Percentiles rank a stretch among this genome's conserved stretches.
These are phyloP conservation scores for Pungitius pungitius DNA, from an alignment of 2,113 vertebrate genomes.

Conservation along the genomic window DNA sequence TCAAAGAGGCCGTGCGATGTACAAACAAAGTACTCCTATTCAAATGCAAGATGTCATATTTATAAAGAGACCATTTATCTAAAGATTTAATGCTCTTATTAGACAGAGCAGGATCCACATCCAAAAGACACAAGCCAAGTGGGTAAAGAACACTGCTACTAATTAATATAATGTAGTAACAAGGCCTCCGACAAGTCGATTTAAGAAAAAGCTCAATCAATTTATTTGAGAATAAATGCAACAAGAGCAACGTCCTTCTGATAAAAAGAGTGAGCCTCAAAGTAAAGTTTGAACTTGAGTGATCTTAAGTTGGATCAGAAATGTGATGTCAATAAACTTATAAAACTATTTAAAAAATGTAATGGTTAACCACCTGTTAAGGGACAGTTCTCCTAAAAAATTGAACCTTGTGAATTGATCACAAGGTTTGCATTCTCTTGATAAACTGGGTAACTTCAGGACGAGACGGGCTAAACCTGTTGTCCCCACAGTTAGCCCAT, in stretches of 20 bases:
- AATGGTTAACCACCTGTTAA: background rate
- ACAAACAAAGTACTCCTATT: background rate
- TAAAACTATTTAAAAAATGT: background rate
- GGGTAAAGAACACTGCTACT: background rate
- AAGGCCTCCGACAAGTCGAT: background rate
- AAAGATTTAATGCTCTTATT: background rate
- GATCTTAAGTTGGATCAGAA: background rate
- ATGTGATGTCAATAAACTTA: background rate
- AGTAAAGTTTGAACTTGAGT: background rate
- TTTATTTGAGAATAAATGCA: constrained; percentile 1
- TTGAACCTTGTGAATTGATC: background rate
- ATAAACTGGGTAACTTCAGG: constrained; percentile 3
- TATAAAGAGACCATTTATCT: background rate
- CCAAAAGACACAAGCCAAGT: background rate
- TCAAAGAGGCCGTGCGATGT: background rate
- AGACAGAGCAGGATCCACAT: background rate
- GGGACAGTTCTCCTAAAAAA: background rate
- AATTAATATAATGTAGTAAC: background rate
- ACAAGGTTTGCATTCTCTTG: background rate
- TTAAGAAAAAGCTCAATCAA: constrained; percentile 8
- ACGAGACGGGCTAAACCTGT: constrained; percentile 32
- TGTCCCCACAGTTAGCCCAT: constrained; percentile 32
- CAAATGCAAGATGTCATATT: background rate
- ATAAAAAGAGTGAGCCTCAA: background rate
- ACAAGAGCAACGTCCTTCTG: background rate